Evolutionary conservation across 2,113 vertebrate species (phyloP), one percentile per base, ranked within the genome.

Genomic region (Peromyscus maniculatus): DNA sequence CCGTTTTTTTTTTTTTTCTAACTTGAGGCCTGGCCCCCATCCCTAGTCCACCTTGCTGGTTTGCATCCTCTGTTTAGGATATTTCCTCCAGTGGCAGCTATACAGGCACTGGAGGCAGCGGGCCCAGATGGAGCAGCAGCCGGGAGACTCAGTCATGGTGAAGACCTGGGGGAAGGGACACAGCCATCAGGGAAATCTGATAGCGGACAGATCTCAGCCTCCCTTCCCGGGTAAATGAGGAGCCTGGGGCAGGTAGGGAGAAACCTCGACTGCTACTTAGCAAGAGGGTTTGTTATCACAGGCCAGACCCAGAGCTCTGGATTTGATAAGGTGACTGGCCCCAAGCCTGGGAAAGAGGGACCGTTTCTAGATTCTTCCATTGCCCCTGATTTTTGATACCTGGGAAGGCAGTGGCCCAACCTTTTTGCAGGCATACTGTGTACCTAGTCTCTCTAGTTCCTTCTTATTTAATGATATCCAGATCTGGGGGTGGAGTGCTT

Each of bases 31-130:
- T 3, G 74, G 49, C 84, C 55, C 8, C 43, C n/a, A 87, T 0
- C 17, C 57, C 21, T 36, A 90, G 39, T 80, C 97, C 96, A 99
- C 99, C 98, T 98, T 98, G 97, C 98, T 98, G 66, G 98, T 98
- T 84, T 49, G 92, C 91, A 96, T 98, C 90, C 94, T 98, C 78
- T 98, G 88, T 86, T 98, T 98, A 91, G 98, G 97, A 84, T 75
- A 39, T 0, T 97, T 97, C 93, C 94, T 97, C 98, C 99, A 99
- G 87, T 52, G 98, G 97, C 98, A 99, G 98, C 98, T 98, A 91
- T 99, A 99, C 80, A 99, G 98, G 97, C 98, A 98, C 88, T 98
- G 97, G 93, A 99, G 90, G 97, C 98, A 98, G 87, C 91, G 93
- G 96, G 98, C 86, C 93, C 98, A 99, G 91, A 82, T 0, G 0